Conservation (phyloP, 1,140 invertebrate genomes). For the Schmidtea mediterranea region DNA sequence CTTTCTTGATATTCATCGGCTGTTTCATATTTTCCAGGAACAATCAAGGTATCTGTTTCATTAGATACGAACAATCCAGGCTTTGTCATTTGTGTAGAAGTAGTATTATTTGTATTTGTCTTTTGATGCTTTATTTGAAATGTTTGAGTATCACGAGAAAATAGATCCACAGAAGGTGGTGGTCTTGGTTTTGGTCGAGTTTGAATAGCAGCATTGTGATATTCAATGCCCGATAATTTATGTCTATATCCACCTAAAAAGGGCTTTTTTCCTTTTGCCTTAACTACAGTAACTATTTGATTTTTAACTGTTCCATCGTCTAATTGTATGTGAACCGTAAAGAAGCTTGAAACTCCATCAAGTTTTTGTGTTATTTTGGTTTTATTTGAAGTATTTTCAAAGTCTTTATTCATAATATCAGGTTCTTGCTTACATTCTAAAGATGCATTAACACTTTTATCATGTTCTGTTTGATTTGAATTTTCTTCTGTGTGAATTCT, state of each 20-base stretch:
- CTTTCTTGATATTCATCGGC: conserved; percentile 18
- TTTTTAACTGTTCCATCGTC: not conserved
- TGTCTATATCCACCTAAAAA: conserved; percentile 17
- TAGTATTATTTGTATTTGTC: conserved; percentile 23
- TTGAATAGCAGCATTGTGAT: conserved; percentile 23
- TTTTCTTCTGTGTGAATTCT: too few species aligned
- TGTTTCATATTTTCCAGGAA: conserved; percentile 21
- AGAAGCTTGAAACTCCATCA: not conserved
- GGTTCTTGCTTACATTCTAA: too few species aligned
- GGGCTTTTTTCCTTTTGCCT: not conserved
- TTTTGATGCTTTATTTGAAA: conserved; percentile 14
- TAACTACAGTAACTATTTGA: not conserved
- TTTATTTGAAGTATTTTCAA: too few species aligned
- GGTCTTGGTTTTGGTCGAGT: conserved; percentile 17
- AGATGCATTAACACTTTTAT: too few species aligned
- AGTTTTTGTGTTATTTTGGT: too few species aligned
- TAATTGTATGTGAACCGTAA: not conserved
- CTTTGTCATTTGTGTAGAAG: conserved; percentile 26
- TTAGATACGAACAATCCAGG: conserved; percentile 22
- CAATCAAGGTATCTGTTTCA: conserved; percentile 18
- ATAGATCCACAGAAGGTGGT: conserved; percentile 11
- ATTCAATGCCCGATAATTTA: conserved; percentile 18
- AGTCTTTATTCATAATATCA: too few species aligned
- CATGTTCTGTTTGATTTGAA: too few species aligned
- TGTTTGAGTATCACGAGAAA: conserved; percentile 24